Conservation (phyloP, 2,797 vertebrate genomes). For the Vultur gryphus region DNA sequence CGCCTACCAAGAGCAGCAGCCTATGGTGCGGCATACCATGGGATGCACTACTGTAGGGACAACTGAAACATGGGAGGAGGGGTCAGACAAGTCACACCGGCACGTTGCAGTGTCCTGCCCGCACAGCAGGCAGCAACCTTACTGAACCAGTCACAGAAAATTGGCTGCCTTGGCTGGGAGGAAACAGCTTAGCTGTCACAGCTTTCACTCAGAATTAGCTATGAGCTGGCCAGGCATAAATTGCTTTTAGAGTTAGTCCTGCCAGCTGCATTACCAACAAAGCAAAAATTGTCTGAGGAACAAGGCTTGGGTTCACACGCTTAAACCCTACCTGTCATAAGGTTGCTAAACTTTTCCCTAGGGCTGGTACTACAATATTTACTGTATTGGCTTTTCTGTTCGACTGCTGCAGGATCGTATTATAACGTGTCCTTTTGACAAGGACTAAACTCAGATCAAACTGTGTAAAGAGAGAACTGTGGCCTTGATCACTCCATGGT, state of each 20-base stretch:
- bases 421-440: background rate
- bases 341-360: background rate
- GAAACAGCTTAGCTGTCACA: conserved; percentile 33
- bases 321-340: conserved; percentile 7
- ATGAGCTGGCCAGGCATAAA: conserved; percentile 26
- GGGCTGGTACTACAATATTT: background rate
- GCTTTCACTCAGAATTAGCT: conserved; percentile 51
- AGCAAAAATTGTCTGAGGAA: conserved; percentile 16
- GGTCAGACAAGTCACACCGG: background rate
- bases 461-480: background rate
- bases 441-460: background rate
- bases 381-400: conserved; percentile 26
- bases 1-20: background rate
- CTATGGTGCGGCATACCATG: background rate
- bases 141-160: background rate
- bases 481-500: conserved; percentile 2
- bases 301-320: background rate
- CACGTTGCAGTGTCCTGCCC: background rate
- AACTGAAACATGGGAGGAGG: background rate
- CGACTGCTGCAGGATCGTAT: background rate
- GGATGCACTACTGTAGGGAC: background rate
- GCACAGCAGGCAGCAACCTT: background rate
- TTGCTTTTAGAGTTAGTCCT: conserved; percentile 12
- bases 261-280: conserved; percentile 16
- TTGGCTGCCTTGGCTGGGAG: background rate